Conservation (phyloP, 2,888 invertebrate genomes). For the Cheiracanthium punctorium region DNA sequence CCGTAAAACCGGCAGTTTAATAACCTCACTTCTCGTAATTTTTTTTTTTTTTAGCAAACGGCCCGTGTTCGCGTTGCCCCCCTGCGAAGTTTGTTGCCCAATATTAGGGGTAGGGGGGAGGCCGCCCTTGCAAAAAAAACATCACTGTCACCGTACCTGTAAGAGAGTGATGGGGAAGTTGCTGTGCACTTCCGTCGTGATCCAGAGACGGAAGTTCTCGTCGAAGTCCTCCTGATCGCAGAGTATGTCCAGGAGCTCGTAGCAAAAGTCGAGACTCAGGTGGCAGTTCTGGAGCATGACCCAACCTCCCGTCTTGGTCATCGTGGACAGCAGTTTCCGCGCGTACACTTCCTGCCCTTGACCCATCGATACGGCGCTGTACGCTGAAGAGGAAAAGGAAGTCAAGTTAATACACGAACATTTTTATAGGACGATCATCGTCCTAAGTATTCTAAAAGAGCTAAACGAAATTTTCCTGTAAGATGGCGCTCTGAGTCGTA, state of each 20-base stretch:
- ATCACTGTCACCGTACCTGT: constrained; percentile 75
- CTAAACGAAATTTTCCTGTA: no score
- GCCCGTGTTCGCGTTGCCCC: no score
- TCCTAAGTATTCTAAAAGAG: no score
- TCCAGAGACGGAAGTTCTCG: constrained; percentile 91
- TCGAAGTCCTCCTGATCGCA: constrained; percentile 89
- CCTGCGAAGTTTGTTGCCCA: no score
- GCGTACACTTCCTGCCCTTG: constrained; percentile 96
- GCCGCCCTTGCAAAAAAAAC: no score
- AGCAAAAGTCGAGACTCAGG: constrained; percentile 93
- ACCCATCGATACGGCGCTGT: constrained; percentile 94
- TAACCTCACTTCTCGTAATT: no score
- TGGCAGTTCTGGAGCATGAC: constrained; percentile 96
- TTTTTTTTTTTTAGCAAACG: no score
- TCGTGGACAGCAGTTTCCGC: constrained; percentile 86
- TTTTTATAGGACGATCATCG: background rate
- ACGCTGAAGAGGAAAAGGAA: constrained; percentile 73
- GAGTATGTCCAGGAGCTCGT: constrained; percentile 92
- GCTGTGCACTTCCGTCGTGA: constrained; percentile 94
- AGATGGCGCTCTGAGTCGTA: no score
- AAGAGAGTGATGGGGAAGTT: constrained; percentile 92
- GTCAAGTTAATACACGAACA: background rate
- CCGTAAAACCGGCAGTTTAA: no score
- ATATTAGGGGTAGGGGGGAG: no score
- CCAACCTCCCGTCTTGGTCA: constrained; percentile 90